Base-by-base conservation (phyloP, 2,888 invertebrate species). In the Ceramica pisi region DNA sequence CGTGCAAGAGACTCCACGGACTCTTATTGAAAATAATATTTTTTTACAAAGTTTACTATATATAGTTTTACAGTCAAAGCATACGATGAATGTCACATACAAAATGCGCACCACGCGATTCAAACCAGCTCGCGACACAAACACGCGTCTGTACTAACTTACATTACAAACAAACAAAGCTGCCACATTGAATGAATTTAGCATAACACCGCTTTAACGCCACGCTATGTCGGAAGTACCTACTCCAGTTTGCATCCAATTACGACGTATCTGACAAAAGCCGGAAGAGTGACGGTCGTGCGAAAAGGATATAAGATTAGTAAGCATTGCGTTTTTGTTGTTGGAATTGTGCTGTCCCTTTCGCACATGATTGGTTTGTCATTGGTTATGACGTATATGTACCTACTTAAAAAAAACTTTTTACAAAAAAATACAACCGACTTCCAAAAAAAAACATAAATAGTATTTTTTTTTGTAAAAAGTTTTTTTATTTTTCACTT, bases 151-250 rank as follows among this genome's bases (percentile, higher is more conserved):
- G 35, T 67, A 44, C 57, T 46, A 62, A 50, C 56, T 64, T 51
- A 65, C 61, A 31, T 64, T 44, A 78, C 56, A 14, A 41, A 51
- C 60, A 35, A 41, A 51, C 69, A 35, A 46, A 56, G 57, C 66
- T 51, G 50, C 64, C 81, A 80, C 84, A 79, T 82, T 78, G 87
- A 88, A 90, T 90, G 88, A 86, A 86, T 90, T 91, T 88, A 89
- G 85, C 90, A 89, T 89, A 89, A 87, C 85, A 85, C 73, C 75
- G 76, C 84, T 79, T 88, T 87, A 80, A 81, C 74, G 75, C 79
- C 76, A 89, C 85, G 86, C 86, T 84, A 85, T 84, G 87, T 87
- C 76, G 81, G 81, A 81, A 86, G 85, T 85, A 84, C n/a, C n/a
- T n/a, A n/a, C 83, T 79, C 78, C 65, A 78, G 86, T 85, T 84